Percentiles rank a stretch among this genome's conserved stretches.
Evolutionary conservation across 2,888 invertebrate genomes (phyloP).

Genomic region (Polyommatus icarus): DNA sequence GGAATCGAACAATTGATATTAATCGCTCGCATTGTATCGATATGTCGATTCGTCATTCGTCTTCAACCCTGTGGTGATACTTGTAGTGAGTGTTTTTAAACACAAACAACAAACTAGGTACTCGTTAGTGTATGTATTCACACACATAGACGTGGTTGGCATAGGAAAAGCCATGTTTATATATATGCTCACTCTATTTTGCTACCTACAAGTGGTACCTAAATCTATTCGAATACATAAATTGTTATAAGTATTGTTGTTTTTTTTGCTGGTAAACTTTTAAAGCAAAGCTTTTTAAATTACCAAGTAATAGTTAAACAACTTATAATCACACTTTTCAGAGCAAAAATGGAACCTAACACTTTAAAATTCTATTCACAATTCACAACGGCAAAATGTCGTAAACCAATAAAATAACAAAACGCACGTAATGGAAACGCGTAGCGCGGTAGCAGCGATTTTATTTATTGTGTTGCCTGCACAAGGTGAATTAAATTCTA

Average conservation of each 20-base stretch:
- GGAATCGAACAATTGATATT: slow-evolving; percentile 74
- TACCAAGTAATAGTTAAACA: too few species aligned
- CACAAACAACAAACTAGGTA: too few species aligned
- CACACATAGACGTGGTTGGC: too few species aligned
- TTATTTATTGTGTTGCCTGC: slow-evolving; percentile 10
- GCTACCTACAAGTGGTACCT: too few species aligned
- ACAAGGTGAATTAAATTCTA: slow-evolving; percentile 27
- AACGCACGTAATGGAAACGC: slow-evolving; percentile 34
- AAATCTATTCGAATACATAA: too few species aligned
- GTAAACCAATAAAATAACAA: slow-evolving; percentile 16
- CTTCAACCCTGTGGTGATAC: neutral
- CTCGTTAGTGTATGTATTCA: too few species aligned
- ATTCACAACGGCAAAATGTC: neutral
- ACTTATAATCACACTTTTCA: neutral
- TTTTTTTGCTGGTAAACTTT: too few species aligned
- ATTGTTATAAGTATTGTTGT: too few species aligned
- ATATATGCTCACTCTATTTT: too few species aligned
- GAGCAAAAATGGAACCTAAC: neutral
- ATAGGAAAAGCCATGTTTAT: too few species aligned
- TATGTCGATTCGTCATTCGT: neutral
- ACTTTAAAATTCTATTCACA: slow-evolving; percentile 23
- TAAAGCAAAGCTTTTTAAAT: too few species aligned
- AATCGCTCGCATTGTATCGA: slow-evolving; percentile 49
- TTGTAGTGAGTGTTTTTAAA: neutral
- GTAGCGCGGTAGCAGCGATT: slow-evolving; percentile 27